Percentiles rank a stretch among this genome's conserved stretches.
Conservation (phyloP, 2,113 vertebrate genomes). For the Hymenochirus boettgeri region DNA sequence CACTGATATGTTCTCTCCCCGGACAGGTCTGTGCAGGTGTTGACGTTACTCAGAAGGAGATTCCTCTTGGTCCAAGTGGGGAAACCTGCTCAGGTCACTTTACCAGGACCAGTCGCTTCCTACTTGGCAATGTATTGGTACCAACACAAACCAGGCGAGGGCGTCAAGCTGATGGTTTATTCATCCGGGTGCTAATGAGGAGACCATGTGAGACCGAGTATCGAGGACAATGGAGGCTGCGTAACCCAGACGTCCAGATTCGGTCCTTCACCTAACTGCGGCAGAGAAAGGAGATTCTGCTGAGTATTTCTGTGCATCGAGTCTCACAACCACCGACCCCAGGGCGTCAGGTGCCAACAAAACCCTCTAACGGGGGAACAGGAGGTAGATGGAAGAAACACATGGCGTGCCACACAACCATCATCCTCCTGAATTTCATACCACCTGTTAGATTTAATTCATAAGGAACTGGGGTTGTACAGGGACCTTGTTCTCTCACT, state of each 20-base stretch:
- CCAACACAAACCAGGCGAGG: constrained; percentile 8
- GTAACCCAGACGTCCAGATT: not conserved
- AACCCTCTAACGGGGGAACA: not conserved
- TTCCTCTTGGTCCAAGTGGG: not conserved
- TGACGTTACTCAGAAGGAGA: not conserved
- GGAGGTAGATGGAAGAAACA: too few species aligned
- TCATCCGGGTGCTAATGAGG: not conserved
- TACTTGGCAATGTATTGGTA: constrained; percentile 23
- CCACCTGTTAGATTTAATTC: too few species aligned
- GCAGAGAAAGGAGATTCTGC: not conserved
- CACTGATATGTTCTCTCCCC: not conserved
- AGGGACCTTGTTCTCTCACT: too few species aligned
- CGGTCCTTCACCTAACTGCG: not conserved
- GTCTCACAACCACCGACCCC: not conserved
- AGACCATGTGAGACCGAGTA: constrained; percentile 1
- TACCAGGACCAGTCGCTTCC: not conserved
- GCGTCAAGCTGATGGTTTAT: constrained; percentile 26
- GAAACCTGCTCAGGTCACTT: not conserved
- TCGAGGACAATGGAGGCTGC: not conserved
- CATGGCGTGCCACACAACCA: too few species aligned
- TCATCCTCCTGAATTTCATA: too few species aligned
- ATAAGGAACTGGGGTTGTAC: too few species aligned
- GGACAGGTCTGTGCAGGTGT: constrained; percentile 6
- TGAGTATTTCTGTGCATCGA: constrained; percentile 22
- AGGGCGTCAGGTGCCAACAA: not conserved